Evolutionary conservation across 2,888 invertebrate genomes (phyloP).

Genomic region (Orthosia gothica): DNA sequence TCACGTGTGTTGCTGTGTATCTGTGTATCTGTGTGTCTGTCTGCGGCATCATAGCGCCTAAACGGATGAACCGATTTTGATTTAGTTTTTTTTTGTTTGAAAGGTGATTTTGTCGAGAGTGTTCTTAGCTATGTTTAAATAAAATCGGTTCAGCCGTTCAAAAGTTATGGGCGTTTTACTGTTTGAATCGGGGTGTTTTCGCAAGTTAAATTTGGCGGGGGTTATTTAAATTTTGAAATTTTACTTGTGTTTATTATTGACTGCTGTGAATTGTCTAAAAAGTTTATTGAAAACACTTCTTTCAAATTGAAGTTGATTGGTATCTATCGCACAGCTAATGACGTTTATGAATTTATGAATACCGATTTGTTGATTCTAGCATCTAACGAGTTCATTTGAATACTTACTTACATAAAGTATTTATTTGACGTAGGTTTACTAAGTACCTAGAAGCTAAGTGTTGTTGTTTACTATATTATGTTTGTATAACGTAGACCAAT

Average conservation of each 20-base stretch:
- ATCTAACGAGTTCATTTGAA: conserved; percentile 16
- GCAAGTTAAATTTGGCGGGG: too few species aligned
- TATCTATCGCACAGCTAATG: neutral
- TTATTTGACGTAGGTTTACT: conserved; percentile 4
- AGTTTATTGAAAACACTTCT: neutral
- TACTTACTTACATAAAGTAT: conserved; percentile 3
- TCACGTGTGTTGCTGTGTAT: too few species aligned
- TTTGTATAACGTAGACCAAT: neutral
- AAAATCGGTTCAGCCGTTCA: too few species aligned
- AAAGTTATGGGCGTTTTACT: too few species aligned
- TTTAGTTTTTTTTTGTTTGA: too few species aligned
- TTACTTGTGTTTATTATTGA: neutral
- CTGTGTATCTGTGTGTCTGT: too few species aligned
- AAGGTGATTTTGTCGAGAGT: too few species aligned
- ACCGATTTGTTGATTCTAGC: conserved; percentile 2
- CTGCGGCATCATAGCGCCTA: too few species aligned
- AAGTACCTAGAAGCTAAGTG: neutral
- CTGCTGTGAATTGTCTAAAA: neutral
- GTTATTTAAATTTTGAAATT: too few species aligned
- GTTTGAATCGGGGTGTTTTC: too few species aligned
- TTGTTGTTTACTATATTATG: conserved; percentile 8
- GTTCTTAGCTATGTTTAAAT: too few species aligned
- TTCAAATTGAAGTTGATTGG: conserved; percentile 14
- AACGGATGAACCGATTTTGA: too few species aligned
- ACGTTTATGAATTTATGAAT: neutral